These are phyloP conservation scores for Cyclargus thomasi DNA, from an alignment of 1,140 invertebrate species.

Conservation along the genomic window DNA sequence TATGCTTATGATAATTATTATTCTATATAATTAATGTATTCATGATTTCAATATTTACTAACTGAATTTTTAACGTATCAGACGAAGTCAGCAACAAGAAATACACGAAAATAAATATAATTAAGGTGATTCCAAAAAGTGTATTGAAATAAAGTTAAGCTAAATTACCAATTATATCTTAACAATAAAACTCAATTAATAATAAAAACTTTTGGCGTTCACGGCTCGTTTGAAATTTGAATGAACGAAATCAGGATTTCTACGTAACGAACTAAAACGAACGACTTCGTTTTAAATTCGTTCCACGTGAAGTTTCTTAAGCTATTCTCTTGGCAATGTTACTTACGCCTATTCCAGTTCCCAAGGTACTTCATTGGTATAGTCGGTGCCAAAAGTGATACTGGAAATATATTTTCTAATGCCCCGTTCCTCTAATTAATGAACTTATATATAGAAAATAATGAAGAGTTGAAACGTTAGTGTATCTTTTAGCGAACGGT, in stretches of 20 bases:
- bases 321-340: conserved; percentile 27
- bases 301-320: conserved; percentile 28
- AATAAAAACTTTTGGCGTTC: background rate
- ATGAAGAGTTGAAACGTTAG: no score
- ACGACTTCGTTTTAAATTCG: conserved; percentile 25
- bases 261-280: conserved; percentile 10
- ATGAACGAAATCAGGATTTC: background rate
- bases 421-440: no score
- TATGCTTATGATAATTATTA: no score
- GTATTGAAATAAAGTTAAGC: background rate
- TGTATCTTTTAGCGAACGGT: no score
- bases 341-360: conserved; percentile 35
- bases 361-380: conserved; percentile 34
- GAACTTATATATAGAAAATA: no score
- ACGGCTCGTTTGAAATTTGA: background rate
- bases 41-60: no score
- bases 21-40: no score
- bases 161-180: background rate
- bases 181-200: background rate
- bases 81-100: no score
- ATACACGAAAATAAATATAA: no score
- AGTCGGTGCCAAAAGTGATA: background rate
- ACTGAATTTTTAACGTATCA: no score
- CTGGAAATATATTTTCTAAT: background rate
- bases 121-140: background rate